These are phyloP conservation scores for Pseudachorutes palmiensis DNA, from an alignment of 1,140 invertebrate genomes.

Conservation along the genomic window DNA sequence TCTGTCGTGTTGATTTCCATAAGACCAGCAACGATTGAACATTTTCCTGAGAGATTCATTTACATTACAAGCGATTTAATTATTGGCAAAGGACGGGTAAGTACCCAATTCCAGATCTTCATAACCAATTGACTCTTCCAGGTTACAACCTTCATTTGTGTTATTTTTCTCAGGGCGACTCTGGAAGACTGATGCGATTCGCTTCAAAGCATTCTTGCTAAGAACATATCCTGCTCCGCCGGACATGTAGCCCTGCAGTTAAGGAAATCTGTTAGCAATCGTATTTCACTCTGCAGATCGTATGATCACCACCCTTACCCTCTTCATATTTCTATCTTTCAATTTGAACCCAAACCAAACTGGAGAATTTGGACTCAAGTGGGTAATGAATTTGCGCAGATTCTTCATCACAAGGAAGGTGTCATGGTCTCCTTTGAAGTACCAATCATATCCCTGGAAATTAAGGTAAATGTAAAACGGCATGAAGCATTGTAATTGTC, in stretches of 20 bases:
- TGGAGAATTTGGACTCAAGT: constrained; percentile 12
- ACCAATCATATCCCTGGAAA: constrained; percentile 41
- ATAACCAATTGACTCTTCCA: no score
- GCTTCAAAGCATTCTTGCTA: constrained; percentile 40
- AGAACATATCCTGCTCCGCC: constrained; percentile 42
- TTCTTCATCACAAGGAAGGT: constrained; percentile 48
- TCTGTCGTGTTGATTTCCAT: constrained; percentile 24
- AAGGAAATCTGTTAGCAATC: no score
- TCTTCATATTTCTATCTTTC: constrained; percentile 20
- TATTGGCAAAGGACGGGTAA: not conserved
- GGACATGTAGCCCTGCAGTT: constrained; percentile 38
- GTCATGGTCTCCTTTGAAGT: constrained; percentile 47
- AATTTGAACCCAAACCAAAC: constrained; percentile 34
- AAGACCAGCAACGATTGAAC: no score
- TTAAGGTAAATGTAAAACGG: no score
- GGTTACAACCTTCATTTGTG: no score
- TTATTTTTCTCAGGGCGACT: not conserved
- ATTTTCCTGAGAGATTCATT: constrained; percentile 26
- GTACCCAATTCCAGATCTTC: constrained; percentile 37
- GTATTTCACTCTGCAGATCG: not conserved
- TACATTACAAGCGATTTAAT: not conserved
- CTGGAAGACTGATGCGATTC: not conserved
- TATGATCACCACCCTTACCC: constrained; percentile 5
- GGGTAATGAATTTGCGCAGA: constrained; percentile 42
- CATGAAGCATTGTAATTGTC: not conserved